Base-by-base conservation (phyloP, 2,888 invertebrate species). In the Agapetus fuscipes region DNA sequence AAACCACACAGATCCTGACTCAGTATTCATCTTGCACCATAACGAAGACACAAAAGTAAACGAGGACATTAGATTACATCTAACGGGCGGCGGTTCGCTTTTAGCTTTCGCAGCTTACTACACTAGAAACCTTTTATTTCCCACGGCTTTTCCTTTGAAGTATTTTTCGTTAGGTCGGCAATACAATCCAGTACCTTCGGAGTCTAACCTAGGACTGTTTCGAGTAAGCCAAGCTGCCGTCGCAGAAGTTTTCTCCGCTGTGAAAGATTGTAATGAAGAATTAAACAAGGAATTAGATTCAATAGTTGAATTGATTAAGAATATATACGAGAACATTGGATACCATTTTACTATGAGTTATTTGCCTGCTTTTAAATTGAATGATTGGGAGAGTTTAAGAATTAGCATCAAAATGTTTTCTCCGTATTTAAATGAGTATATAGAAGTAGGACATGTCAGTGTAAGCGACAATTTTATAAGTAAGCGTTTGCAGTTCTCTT, bases 341-440 rank as follows among this genome's bases (percentile, higher is more conserved):
- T 66, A 74, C 43, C 81, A 83, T 59, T 87, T 80, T 57, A 72
- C 76, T 28, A 59, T 85, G 25, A 66, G 74, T 15, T 65, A 74
- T 51, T 51, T 72, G 2, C 61, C 80, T n/a, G 81, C 84, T 11
- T 54, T 66, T n/a, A 59, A 74, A 40, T 57, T 90, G 2, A 54
- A 63, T 2, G 56, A 62, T 26, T 74, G 78, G 55, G 90, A 91
- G 59, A 74, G 77, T 39, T 61, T 83, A 17, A 69, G 80, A 45
- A 62, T 81, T 1, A 72, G 73, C 2, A 69, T 89, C 48, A 80
- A 89, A 61, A 74, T 88, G 65, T 88, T 76, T 70, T 86, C 87
- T 1, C 69, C 72, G 7, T 67, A 73, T 46, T 56, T 69, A 10
- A 58, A 75, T 24, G 57, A 62, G 9, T 87, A 83, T 54, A 56